phyloP scores from a whole-genome alignment of 2,113 vertebrate genomes.

The Ondatra zibethicus region DNA sequence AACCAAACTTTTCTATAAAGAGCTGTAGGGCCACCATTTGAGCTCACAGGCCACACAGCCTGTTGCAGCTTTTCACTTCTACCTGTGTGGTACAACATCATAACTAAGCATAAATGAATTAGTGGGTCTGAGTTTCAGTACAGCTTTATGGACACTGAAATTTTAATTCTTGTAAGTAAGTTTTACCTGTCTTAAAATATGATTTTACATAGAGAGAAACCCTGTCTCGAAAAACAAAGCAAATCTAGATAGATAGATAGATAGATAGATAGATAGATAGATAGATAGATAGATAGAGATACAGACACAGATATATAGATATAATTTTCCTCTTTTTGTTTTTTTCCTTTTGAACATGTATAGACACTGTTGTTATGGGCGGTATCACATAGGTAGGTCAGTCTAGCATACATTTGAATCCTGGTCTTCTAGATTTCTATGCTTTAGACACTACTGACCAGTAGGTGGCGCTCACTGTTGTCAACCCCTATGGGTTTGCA shows the following conservation, averaged over 20 bases:
- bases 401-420: not conserved
- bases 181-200: conserved; percentile 31
- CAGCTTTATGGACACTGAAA: not conserved
- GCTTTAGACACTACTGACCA: not conserved
- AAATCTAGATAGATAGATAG: too few species aligned
- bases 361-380: not conserved
- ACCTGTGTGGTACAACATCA: too few species aligned
- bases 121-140: not conserved
- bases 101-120: not conserved
- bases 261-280: too few species aligned
- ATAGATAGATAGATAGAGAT: too few species aligned
- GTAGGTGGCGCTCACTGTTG: not conserved
- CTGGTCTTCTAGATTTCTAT: not conserved
- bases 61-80: not conserved
- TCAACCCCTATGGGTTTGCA: not conserved
- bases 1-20: not conserved
- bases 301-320: not conserved
- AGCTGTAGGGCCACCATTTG: not conserved
- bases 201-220: not conserved
- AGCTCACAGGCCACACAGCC: not conserved
- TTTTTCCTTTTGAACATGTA: conserved; percentile 9
- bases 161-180: not conserved
- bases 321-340: not conserved
- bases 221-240: too few species aligned
- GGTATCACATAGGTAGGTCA: not conserved